A percentile compares a stretch with the other conserved stretches of the same genome.
Conservation (phyloP, 2,888 invertebrate genomes). For the Sinelater perroti region DNA sequence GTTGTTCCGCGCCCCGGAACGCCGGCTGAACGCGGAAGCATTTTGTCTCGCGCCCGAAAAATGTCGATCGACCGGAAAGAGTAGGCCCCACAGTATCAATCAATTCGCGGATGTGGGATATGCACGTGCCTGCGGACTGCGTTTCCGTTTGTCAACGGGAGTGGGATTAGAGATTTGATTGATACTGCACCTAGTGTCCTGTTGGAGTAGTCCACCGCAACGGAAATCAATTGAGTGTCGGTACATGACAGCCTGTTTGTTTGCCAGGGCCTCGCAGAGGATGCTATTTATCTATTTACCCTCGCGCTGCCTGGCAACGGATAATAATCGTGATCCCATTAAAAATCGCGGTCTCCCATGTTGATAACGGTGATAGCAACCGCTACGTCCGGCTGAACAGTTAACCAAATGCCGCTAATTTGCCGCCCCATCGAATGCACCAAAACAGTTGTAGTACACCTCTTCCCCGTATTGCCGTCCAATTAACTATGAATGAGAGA, state of each 20-base stretch:
- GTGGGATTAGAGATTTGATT: constrained; percentile 45
- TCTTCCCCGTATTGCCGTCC: constrained; percentile 20
- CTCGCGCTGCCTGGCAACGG: background rate
- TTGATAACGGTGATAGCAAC: too few species aligned
- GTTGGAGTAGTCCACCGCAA: constrained; percentile 44
- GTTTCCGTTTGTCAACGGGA: constrained; percentile 48
- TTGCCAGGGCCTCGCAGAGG: constrained; percentile 34
- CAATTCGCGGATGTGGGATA: constrained; percentile 14
- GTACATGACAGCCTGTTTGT: constrained; percentile 48
- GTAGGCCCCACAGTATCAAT: constrained; percentile 17
- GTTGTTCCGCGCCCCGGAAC: too few species aligned
- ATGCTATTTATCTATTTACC: constrained; percentile 10
- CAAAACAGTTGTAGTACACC: constrained; percentile 34
- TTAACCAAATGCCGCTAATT: constrained; percentile 32
- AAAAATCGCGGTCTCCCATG: too few species aligned
- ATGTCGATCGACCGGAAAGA: background rate
- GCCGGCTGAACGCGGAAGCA: too few species aligned
- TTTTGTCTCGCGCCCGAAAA: too few species aligned
- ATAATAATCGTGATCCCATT: background rate
- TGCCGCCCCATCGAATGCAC: constrained; percentile 31
- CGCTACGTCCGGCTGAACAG: constrained; percentile 26
- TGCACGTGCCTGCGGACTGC: constrained; percentile 20
- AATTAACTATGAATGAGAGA: constrained; percentile 34
- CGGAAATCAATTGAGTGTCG: constrained; percentile 50
- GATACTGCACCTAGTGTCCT: constrained; percentile 42